Evolutionary conservation across 2,113 vertebrate species (phyloP).

Genomic region (Cygnus atratus): DNA sequence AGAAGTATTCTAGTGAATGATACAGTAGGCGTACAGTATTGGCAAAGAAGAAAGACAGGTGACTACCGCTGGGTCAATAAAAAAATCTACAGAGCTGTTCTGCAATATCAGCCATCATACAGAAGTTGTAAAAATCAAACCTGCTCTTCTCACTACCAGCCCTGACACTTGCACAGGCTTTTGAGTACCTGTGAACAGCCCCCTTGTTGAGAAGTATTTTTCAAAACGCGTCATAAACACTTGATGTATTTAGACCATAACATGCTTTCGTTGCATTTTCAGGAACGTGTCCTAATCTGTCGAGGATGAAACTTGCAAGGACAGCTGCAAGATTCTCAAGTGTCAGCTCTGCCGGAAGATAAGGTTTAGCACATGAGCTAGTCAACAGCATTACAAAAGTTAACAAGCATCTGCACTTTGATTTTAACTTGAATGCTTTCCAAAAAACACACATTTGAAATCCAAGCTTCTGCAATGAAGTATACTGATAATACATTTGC

Average conservation of each 20-base stretch:
- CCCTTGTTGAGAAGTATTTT: background rate
- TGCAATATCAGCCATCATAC: background rate
- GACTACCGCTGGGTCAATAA: background rate
- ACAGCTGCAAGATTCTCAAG: background rate
- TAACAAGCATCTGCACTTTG: background rate
- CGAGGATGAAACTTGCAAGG: background rate
- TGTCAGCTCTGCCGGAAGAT: slow-evolving; percentile 25
- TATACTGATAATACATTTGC: background rate
- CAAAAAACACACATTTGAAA: background rate
- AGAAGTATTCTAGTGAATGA: background rate
- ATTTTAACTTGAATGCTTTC: slow-evolving; percentile 8
- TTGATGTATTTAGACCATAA: background rate
- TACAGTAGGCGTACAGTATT: background rate
- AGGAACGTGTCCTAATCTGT: background rate
- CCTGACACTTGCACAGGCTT: background rate
- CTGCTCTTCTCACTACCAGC: background rate
- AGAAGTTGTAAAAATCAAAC: background rate
- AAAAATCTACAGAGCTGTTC: background rate
- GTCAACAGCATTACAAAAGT: background rate
- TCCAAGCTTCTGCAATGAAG: slow-evolving; percentile 3
- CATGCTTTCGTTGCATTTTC: background rate
- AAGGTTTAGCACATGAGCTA: background rate
- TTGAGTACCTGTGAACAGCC: background rate
- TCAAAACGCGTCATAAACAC: background rate
- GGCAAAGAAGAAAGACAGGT: background rate